Base-by-base conservation (phyloP, 2,888 invertebrate species). In the Petrolisthes cinctipes region DNA sequence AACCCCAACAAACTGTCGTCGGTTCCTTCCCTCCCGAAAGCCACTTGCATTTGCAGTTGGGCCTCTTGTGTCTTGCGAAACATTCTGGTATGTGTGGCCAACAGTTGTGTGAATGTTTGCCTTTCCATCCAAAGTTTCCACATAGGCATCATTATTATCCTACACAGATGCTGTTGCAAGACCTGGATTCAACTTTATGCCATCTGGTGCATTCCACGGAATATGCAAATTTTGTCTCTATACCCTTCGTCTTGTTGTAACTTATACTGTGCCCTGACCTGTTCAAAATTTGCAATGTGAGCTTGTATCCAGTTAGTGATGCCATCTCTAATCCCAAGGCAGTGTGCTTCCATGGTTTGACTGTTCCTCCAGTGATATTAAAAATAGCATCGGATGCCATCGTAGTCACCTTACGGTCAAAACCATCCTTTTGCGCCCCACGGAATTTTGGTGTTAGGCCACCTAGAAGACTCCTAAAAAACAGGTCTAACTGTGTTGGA, bases 111-210 rank as follows among this genome's bases (percentile, higher is more conserved):
- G n/a, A n/a, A n/a, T n/a, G n/a, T n/a, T n/a, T n/a, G n/a, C n/a
- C n/a, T n/a, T n/a, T n/a, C n/a, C n/a, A n/a, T n/a, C n/a, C n/a
- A n/a, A n/a, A n/a, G n/a, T n/a, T n/a, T n/a, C n/a, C n/a, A n/a
- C n/a, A n/a, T 84, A 14, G 5, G 73, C 73, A 73, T 73, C 73
- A 73, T 73, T 17, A 73, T 73, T 73, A n/a, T 73, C 73, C 73
- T n/a, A 73, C 73, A 73, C 23, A n/a, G 17, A 17, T 17, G 73
- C 73, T 73, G 23, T 73, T 11, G 73, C 3, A 17, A 9, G 73
- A 73, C n/a, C n/a, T 9, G 23, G 73, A 20, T 17, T 6, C 9
- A 73, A n/a, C 6, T 20, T 6, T 7, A 73, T 73, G 7, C 73
- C 73, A 73, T n/a, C 73, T 17, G 23, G 73, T 17, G 73, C 23